Conservation (phyloP, 2,797 vertebrate species). For the Tokudaia muenninki region DNA sequence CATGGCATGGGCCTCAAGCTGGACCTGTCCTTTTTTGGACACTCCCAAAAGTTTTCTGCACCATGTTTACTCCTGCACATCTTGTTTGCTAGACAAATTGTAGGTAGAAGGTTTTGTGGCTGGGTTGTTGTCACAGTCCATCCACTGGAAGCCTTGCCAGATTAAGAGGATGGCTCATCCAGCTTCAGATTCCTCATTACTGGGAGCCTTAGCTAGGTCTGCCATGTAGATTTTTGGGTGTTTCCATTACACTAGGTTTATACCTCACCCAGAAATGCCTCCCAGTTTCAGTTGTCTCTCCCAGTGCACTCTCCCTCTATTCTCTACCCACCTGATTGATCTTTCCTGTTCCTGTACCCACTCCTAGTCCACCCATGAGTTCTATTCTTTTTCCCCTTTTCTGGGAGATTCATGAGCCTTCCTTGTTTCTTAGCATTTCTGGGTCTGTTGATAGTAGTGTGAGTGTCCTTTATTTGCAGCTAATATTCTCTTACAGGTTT, state of each 20-base stretch:
- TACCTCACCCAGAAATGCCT: background rate
- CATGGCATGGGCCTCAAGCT: too few species aligned
- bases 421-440: background rate
- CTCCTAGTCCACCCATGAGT: background rate
- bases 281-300: background rate
- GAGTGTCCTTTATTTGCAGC: background rate
- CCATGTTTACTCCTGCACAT: too few species aligned
- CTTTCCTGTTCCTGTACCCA: rapidly evolving
- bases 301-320: background rate
- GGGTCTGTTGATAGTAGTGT: background rate
- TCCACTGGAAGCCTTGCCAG: too few species aligned
- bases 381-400: background rate
- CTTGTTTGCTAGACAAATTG: too few species aligned
- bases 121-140: too few species aligned
- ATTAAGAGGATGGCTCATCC: background rate
- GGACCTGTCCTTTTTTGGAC: too few species aligned
- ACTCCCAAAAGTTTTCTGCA: too few species aligned
- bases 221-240: background rate
- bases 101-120: background rate
- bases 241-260: background rate
- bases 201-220: background rate
- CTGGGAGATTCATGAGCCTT: background rate
- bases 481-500: background rate
- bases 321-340: background rate
- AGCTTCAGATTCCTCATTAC: background rate